Evolutionary conservation across 2,113 vertebrate species (phyloP), one percentile per base, ranked within the genome.

Genomic region (Actinemys pallida): DNA sequence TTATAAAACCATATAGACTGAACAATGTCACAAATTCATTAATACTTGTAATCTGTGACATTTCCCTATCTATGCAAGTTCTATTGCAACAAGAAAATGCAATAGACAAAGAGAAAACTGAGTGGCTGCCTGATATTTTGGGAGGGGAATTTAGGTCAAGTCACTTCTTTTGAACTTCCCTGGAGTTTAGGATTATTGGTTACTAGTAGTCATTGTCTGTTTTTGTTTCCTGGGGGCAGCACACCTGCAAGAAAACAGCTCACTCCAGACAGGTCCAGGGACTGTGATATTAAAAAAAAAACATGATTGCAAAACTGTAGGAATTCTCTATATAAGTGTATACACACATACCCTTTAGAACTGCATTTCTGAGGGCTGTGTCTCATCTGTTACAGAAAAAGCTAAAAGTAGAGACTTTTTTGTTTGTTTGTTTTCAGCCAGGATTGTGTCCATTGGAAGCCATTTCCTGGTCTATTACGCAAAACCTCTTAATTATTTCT

Each of bases 401-500:
- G 69, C 49, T 83, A 88, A 29, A 57, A 59, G 57, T 59, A 59
- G 25, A 83, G 13, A n/a, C 20, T 69, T 45, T 6, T 50, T 50
- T 50, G 50, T 50, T 50, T 50, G 45, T 45, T 50, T 50, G 45
- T 45, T 45, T 45, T 45, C 45, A 45, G 45, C 45, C 45, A 45
- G 6, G 45, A 45, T 45, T 45, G 45, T 6, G 4, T 45, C 76
- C 85, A 62, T 78, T 57, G 25, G 82, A 20, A 29, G 49, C 8
- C 6, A 91, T 78, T 92, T 45, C 72, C 69, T 90, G 35, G 86
- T 22, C 45, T 87, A 65, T 65, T 87, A 90, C 69, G 88, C 45
- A 93, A 95, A 94, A 29, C 79, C 3, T 84, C 7, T 42, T 69
- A 75, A 85, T 6, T 54, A 57, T 87, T 88, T 92, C 86, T 54